Base-by-base conservation (phyloP, 2,113 vertebrate species). In the Anser cygnoides region DNA sequence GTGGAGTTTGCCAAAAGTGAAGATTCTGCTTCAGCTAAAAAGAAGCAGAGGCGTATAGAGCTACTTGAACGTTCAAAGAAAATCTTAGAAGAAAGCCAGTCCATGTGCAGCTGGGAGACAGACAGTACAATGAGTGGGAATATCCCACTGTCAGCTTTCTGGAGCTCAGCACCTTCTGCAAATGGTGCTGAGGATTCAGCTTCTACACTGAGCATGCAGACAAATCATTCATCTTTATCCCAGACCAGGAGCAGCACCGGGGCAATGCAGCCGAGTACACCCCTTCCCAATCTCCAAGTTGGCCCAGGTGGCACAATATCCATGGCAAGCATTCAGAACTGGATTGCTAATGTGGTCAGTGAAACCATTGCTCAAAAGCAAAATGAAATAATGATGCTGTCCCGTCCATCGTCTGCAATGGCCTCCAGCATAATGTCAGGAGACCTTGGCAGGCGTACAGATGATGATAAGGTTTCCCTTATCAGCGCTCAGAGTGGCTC, bases 341-440 rank as follows among this genome's bases (percentile, higher is more conserved):
- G 99, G 99, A 99, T 99, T 0, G 98, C 99, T 43, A 99, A 96
- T 0, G 99, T 99, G 1, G 99, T 99, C 79, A 98, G 96, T 4
- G 99, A 99, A 94, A 99, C 99, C 3, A 98, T 99, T 19, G 98
- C 98, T 72, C 99, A 99, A 93, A 99, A 99, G 97, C 99, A 99
- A 70, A 98, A 97, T 8, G 99, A 99, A 87, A 98, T 99, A 97
- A 90, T 98, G 81, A 95, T 97, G 89, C 92, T 97, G 87, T 97
- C 98, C 35, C 96, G 92, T 3, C 58, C 98, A 0, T 92, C 98
- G 0, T 99, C 99, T 0, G 98, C 98, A 54, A 33, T 98, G 46
- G 94, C 97, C 71, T 98, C 97, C 7, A 98, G 98, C 1, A 12
- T 78, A 4, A 95, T 92, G 35, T 71, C 96, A 2, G 97, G 96